Evolutionary conservation across 2,888 invertebrate species (phyloP), one percentile per base, ranked within the genome.

Genomic region (Lucinisca nassula): DNA sequence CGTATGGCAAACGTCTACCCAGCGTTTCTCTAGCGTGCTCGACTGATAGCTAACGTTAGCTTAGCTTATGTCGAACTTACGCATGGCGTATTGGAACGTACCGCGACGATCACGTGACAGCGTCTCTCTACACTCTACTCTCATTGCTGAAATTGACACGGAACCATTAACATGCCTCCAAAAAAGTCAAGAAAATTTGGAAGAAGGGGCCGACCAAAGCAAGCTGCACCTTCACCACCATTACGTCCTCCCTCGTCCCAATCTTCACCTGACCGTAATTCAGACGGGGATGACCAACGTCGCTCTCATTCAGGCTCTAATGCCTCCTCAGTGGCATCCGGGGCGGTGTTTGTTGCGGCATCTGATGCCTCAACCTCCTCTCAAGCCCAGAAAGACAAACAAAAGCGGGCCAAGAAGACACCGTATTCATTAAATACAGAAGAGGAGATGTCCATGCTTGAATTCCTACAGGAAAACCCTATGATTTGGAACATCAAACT

Each of bases 291-390:
- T n/a, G 21, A n/a, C 21, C 51, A 51, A 51, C 67, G 38, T 73
- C 38, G 73, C 35, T 73, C 73, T 38, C 73, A 10, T 37, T 40
- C 74, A 38, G 45, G 45, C 45, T 45, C n/a, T n/a, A n/a, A 73
- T 74, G 74, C 27, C 74, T 74, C 74, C 45, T 27, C n/a, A 24
- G 45, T 27, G 27, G 38, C 32, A 27, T 40, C 74, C 10, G 17
- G 38, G 45, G 74, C 45, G 30, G 51, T 27, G 14, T n/a, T 6
- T n/a, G 17, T 74, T n/a, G 74, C 45, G 30, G 51, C n/a, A 27
- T n/a, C 27, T 12, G 58, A 2, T 8, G 58, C 27, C 3, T 27
- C 12, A 6, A 17, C 12, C 24, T 8, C 35, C 37, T 70, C 30
- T 10, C 6, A 67, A 12, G 30, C 38, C 12, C 37, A 10, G 6